Evolutionary conservation across 2,888 invertebrate genomes (phyloP).

Genomic region (Epirrhoe alternata): DNA sequence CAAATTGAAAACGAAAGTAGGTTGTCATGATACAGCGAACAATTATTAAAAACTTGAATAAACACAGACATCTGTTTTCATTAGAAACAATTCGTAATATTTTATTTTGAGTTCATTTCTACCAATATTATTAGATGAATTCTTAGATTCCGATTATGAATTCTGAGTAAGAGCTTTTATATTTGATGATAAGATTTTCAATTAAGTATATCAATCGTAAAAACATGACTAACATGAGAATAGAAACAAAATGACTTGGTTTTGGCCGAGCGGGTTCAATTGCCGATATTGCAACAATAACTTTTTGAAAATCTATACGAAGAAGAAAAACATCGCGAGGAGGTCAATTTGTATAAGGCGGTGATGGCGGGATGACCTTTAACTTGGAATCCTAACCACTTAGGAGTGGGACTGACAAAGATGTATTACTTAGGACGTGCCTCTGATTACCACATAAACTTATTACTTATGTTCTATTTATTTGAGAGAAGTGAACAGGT

Average conservation of each 20-base stretch:
- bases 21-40: neutral
- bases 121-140: neutral
- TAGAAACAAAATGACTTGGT: too few species aligned
- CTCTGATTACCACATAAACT: neutral
- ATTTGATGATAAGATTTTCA: neutral
- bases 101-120: neutral
- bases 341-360: too few species aligned
- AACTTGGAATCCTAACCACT: too few species aligned
- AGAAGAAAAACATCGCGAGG: too few species aligned
- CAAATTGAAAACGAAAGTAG: constrained; percentile 1
- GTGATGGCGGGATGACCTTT: too few species aligned
- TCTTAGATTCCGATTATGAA: neutral
- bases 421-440: too few species aligned
- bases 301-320: too few species aligned
- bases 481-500: neutral
- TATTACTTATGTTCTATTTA: neutral
- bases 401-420: too few species aligned
- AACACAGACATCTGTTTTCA: neutral
- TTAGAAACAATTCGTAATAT: neutral
- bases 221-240: too few species aligned
- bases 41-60: neutral
- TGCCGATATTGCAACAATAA: too few species aligned
- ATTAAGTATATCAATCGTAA: too few species aligned
- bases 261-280: too few species aligned
- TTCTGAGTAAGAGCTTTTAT: neutral